phyloP scores from a whole-genome alignment of 2,797 vertebrate species.

The Urocyon cinereoargenteus region DNA sequence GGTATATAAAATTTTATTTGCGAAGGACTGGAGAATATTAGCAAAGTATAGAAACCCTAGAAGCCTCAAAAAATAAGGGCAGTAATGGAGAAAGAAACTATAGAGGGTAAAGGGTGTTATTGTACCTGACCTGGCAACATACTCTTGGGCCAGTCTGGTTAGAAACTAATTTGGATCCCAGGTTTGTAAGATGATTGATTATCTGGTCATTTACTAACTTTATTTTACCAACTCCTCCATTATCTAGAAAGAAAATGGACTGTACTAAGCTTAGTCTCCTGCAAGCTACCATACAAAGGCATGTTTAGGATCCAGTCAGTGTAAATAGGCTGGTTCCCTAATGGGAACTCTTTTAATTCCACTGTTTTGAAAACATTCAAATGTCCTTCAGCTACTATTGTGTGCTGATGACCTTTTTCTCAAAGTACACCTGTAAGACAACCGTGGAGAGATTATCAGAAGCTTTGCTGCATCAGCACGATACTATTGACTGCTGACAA shows the following conservation, averaged over 20 bases:
- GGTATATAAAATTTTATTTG: neutral
- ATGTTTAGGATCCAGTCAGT: neutral
- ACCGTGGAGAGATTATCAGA: neutral
- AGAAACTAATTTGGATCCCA: neutral
- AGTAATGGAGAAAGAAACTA: neutral
- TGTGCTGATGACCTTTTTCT: neutral
- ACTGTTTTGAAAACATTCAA: neutral
- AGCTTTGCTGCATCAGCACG: neutral
- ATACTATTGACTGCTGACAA: neutral
- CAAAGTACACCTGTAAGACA: neutral
- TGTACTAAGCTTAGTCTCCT: neutral
- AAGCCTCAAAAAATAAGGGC: neutral
- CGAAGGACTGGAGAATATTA: neutral
- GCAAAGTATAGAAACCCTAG: neutral
- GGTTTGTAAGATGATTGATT: neutral
- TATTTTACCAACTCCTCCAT: neutral
- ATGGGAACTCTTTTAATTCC: neutral
- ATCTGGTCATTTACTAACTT: neutral
- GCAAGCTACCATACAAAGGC: neutral
- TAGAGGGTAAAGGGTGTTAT: neutral
- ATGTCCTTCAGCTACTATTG: neutral
- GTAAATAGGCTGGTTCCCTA: neutral
- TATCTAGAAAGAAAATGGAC: neutral
- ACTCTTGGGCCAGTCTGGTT: neutral
- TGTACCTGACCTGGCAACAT: no score